Base-by-base conservation (phyloP, 2,113 vertebrate species). In the Malurus cyaneus region DNA sequence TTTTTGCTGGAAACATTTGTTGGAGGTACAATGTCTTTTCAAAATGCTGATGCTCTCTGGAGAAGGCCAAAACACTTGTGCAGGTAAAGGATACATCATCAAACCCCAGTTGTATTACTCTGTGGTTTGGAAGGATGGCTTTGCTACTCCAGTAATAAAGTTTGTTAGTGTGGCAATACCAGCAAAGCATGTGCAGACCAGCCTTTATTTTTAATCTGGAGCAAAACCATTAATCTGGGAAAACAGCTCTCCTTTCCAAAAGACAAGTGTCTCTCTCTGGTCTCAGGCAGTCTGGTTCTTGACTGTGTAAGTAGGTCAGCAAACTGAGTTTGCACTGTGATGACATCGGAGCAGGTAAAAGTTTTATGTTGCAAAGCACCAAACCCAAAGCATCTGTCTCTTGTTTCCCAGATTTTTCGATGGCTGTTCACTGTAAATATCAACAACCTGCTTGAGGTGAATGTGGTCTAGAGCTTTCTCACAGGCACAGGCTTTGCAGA, bases 241-340 rank as follows among this genome's bases (percentile, higher is more conserved):
- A 61, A 71, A 20, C 39, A 18, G 17, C 34, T 66, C 34, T 66
- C 44, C 62, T 88, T 77, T 62, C 54, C 57, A 31, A 49, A 56
- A 80, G 64, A 5, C 6, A 11, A 72, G 47, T 7, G 34, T 80
- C 86, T 86, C 64, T 56, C 86, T 72, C 21, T 44, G 19, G 50
- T 9, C 80, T 92, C 83, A 60, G 18, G 67, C 66, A 26, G 73
- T 50, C 72, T 34, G 64, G 53, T 44, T 86, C 84, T 88, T 16
- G 34, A 7, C 76, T 36, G 47, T 7, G 19, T 52, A 67, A 93
- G 67, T 76, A 88, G 88, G 67, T 89, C 94, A 86, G 66, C 0
- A 0, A 59, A 2, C 34, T 60, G 67, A 0, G 2, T 36, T 85
- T 29, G 53, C 74, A 41, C 53, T 0, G 5, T 1, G 0, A 1